These are phyloP conservation scores for Drosophila nigricruria DNA, from an alignment of 2,888 invertebrate species.

Conservation along the genomic window DNA sequence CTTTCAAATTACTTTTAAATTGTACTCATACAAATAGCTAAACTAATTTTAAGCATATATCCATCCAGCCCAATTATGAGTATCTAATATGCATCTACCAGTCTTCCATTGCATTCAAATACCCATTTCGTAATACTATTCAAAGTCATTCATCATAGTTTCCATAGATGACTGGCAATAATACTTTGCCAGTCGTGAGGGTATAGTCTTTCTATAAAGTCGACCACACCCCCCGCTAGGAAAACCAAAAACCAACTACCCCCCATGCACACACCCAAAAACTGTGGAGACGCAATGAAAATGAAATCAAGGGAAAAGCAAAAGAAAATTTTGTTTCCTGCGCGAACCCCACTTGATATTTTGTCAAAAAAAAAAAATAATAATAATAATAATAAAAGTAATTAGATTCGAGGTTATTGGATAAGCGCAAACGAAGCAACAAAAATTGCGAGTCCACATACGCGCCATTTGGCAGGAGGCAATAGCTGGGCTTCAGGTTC, in stretches of 20 bases:
- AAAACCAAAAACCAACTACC: not conserved
- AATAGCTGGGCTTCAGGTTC: not conserved
- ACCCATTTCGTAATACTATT: not conserved
- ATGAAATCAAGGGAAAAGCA: slow-evolving; percentile 30
- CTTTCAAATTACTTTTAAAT: not conserved
- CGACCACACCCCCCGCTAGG: not conserved
- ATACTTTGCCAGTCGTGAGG: not conserved
- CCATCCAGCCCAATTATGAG: not conserved
- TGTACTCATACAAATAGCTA: not conserved
- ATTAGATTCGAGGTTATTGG: slow-evolving; percentile 82
- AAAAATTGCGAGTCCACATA: slow-evolving; percentile 46
- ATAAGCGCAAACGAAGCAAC: slow-evolving; percentile 72
- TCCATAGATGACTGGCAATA: slow-evolving; percentile 13
- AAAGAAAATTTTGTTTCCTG: slow-evolving; percentile 12
- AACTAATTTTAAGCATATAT: not conserved
- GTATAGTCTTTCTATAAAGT: slow-evolving; percentile 36
- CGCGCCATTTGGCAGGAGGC: not conserved
- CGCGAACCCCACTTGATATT: slow-evolving; percentile 50
- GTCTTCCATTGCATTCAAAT: not conserved
- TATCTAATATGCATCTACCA: not conserved
- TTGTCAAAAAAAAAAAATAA: slow-evolving; percentile 52
- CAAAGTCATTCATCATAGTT: slow-evolving; percentile 14
- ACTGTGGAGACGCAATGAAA: slow-evolving; percentile 36
- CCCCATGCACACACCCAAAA: slow-evolving; percentile 1
- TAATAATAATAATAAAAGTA: slow-evolving; percentile 60